A percentile compares a stretch with the other conserved stretches of the same genome.
Evolutionary conservation across 2,113 vertebrate species (phyloP).

Genomic region (Pedetes capensis): DNA sequence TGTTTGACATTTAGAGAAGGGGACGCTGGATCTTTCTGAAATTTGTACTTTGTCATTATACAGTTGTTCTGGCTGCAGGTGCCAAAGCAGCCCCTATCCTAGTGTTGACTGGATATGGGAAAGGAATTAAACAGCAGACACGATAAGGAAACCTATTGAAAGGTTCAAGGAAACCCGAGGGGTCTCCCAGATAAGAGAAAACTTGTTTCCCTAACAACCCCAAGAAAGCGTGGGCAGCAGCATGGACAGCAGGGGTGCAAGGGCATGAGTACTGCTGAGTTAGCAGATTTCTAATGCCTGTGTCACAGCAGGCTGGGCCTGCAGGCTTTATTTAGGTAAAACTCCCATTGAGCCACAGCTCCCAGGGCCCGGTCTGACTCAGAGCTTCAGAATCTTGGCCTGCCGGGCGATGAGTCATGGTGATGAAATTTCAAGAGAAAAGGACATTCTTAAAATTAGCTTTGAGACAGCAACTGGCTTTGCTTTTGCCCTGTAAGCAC

Average conservation of each 20-base stretch:
- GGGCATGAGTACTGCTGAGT: conserved; percentile 35
- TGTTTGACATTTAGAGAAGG: not conserved
- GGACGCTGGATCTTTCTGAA: not conserved
- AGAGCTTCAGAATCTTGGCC: conserved; percentile 75
- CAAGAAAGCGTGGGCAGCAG: not conserved
- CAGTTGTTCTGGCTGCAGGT: not conserved
- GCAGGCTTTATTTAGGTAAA: conserved; percentile 75
- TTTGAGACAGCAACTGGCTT: conserved; percentile 59
- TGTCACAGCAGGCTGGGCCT: conserved; percentile 3
- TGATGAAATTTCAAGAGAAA: conserved; percentile 74
- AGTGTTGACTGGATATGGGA: not conserved
- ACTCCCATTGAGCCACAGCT: conserved; percentile 46
- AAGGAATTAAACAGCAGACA: not conserved
- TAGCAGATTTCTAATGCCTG: conserved; percentile 31
- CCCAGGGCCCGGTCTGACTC: conserved; percentile 64
- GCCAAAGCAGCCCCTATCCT: not conserved
- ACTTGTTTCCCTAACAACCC: not conserved
- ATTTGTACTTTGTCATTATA: not conserved
- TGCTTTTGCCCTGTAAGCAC: conserved; percentile 6
- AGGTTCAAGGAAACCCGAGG: not conserved
- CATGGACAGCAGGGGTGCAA: not conserved
- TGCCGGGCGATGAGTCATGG: conserved; percentile 64
- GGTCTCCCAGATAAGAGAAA: not conserved
- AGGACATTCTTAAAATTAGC: conserved; percentile 75
- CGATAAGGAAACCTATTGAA: not conserved